phyloP scores from a whole-genome alignment of 92 coral and sea anemone genomes.

The Pocillopora grandis region DNA sequence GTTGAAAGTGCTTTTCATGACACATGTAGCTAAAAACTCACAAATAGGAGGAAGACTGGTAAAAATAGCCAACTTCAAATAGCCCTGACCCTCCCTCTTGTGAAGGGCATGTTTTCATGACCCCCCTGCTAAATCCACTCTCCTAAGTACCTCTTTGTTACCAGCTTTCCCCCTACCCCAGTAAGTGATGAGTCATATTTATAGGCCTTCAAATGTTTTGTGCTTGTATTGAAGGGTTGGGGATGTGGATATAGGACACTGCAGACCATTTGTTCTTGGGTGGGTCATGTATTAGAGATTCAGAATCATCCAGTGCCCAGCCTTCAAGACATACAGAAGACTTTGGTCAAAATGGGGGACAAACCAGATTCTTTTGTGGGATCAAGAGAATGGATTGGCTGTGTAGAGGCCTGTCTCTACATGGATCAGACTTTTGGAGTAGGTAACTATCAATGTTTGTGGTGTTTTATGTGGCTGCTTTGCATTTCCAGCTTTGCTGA shows the following conservation, averaged over 20 bases:
- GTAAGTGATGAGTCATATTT: neutral
- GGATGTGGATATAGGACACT: conserved; percentile 99
- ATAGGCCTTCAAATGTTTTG: neutral
- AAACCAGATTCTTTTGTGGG: conserved; percentile 76
- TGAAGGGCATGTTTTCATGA: too few species aligned
- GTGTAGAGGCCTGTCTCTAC: conserved; percentile 85
- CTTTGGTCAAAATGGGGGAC: conserved; percentile 78
- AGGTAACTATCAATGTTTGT: conserved; percentile 18
- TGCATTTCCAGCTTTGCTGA: too few species aligned
- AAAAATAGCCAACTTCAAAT: too few species aligned
- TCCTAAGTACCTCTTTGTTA: too few species aligned
- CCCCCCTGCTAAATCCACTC: too few species aligned
- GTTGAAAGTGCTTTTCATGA: too few species aligned
- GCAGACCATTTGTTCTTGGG: conserved; percentile 97
- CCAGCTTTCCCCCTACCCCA: too few species aligned
- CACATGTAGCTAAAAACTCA: too few species aligned
- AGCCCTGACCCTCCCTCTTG: too few species aligned
- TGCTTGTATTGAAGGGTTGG: conserved; percentile 78
- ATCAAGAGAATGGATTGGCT: conserved; percentile 96
- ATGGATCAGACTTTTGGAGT: conserved; percentile 87
- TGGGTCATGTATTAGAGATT: conserved; percentile 35
- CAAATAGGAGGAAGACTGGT: too few species aligned
- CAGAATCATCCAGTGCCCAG: conserved; percentile 56
- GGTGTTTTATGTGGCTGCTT: too few species aligned
- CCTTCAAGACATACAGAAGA: conserved; percentile 74